A percentile compares a stretch with the other conserved stretches of the same genome.
Conservation (phyloP, 2,113 vertebrate genomes). For the Ageneiosus marmoratus region DNA sequence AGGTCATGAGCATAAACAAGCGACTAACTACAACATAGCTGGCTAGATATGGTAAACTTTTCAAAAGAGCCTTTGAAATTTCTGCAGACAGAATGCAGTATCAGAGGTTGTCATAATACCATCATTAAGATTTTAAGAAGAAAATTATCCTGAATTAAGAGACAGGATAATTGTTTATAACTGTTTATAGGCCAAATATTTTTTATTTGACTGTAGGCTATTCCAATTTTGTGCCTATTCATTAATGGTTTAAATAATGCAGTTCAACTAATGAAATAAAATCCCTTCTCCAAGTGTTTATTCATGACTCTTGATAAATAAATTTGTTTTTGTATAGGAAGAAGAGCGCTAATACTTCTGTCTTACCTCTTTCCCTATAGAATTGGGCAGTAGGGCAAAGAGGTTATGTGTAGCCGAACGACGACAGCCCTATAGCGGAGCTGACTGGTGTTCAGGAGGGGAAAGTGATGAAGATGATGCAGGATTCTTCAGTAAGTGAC, state of each 20-base stretch:
- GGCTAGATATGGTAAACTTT: background rate
- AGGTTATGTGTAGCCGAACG: slow-evolving; percentile 80
- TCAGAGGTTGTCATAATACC: background rate
- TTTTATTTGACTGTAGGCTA: background rate
- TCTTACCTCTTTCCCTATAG: slow-evolving; percentile 29
- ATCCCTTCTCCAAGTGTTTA: background rate
- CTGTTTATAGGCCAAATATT: background rate
- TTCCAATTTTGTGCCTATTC: background rate
- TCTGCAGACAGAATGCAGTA: background rate
- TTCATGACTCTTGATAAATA: background rate
- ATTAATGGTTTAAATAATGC: background rate
- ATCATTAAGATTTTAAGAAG: background rate
- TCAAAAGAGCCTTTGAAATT: background rate
- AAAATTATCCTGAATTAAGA: background rate
- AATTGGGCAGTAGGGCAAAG: slow-evolving; percentile 72
- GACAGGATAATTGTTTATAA: no score
- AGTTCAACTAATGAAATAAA: background rate
- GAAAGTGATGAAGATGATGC: slow-evolving; percentile 81
- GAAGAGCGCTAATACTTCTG: background rate
- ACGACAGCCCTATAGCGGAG: slow-evolving; percentile 78
- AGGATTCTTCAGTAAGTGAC: slow-evolving; percentile 67
- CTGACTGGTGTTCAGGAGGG: slow-evolving; percentile 81
- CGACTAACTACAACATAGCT: background rate
- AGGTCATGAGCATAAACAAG: slow-evolving; percentile 6
- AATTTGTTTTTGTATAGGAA: background rate